phyloP scores from a whole-genome alignment of 2,888 invertebrate species.

The Stratiomys singularior region DNA sequence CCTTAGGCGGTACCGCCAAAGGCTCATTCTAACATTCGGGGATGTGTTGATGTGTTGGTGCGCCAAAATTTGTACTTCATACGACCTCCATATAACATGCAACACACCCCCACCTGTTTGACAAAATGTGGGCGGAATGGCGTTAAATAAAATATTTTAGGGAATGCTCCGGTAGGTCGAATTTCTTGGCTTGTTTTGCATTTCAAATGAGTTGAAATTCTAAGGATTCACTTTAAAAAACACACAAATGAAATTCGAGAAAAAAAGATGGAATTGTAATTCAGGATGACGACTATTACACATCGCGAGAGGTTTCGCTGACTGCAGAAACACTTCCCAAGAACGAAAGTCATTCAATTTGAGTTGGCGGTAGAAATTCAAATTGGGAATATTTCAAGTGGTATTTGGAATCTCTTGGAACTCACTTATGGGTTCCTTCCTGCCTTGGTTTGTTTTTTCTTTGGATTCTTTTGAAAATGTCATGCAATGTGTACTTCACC shows the following conservation, averaged over 20 bases:
- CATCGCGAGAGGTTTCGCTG: background rate
- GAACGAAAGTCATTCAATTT: slow-evolving; percentile 11
- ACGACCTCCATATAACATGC: background rate
- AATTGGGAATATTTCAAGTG: slow-evolving; percentile 19
- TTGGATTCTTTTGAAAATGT: background rate
- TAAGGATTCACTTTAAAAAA: slow-evolving; percentile 15
- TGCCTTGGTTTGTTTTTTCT: background rate
- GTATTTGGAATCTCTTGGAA: background rate
- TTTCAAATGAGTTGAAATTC: slow-evolving; percentile 14
- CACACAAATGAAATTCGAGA: background rate
- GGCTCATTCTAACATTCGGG: background rate
- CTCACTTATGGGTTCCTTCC: background rate
- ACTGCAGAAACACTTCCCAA: background rate
- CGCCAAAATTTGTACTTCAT: background rate
- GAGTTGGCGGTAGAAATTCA: background rate
- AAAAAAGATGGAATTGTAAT: slow-evolving; percentile 6
- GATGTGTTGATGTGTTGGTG: slow-evolving; percentile 13
- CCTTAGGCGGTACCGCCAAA: slow-evolving; percentile 9
- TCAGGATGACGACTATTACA: slow-evolving; percentile 17
- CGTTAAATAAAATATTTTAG: background rate
- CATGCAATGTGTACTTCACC: too few relatives aligned
- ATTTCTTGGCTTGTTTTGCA: background rate
- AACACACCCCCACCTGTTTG: slow-evolving; percentile 24
- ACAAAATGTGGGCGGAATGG: slow-evolving; percentile 12
- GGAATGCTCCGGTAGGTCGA: background rate